Base-by-base conservation (phyloP, 2,888 invertebrate genomes). In the Dasysyrphus albostriatus region DNA sequence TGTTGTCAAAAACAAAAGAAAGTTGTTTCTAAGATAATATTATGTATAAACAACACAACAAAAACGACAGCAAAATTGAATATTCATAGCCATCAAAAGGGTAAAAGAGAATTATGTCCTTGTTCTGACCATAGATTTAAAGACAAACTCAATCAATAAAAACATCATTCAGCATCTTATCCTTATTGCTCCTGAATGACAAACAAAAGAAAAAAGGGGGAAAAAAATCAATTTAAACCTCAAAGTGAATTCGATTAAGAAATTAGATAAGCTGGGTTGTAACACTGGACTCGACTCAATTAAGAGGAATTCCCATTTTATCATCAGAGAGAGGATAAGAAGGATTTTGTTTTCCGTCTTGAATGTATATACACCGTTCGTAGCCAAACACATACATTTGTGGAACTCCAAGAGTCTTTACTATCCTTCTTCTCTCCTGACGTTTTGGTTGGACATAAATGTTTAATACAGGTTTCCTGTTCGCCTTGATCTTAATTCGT, bases 191-290 rank as follows among this genome's bases (percentile, higher is more conserved):
- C 12, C 59, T 61, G 24, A 24, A 24, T 24, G 61, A 14, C 39
- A 61, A 61, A 39, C 42, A 24, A 42, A 61, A 39, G 39, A 61
- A 34, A 34, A 19, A 1, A 10, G 3, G 49, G 2, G 10, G 39
- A 29, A 24, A 32, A 49, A 69, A 73, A 77, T 73, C 81, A 81
- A 85, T 77, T 73, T 76, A 73, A 76, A 76, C 37, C 84, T 80
- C 76, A 54, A 49, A 65, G 76, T 72, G 58, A 73, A 77, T 77
- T 81, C 81, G 77, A 85, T 85, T 85, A 63, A 69, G 65, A 75
- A 77, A 69, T 77, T 81, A 77, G 81, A 79, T 79, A 79, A 79
- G 78, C 63, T 54, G 69, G 37, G 29, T 49, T 70, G 76, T 67
- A 34, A 67, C 67, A 67, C 49, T 34, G 67, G 61, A 61, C 61